phyloP scores from a whole-genome alignment of 2,888 invertebrate genomes.

The Ornithoptera alexandrae region DNA sequence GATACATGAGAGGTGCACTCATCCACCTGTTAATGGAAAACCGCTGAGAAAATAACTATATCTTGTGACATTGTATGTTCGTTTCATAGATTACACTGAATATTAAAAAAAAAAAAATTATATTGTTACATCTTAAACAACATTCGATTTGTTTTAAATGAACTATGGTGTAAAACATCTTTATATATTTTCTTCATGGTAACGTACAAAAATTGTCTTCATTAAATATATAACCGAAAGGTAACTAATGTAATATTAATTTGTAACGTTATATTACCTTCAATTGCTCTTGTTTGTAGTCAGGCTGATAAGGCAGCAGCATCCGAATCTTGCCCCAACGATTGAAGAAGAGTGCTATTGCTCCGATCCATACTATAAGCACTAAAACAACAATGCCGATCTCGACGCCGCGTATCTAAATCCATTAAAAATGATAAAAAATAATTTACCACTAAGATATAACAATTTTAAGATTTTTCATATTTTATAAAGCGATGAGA shows the following conservation, averaged over 20 bases:
- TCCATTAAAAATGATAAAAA: conserved; percentile 24
- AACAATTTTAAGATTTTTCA: not conserved
- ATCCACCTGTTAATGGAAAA: conserved; percentile 57
- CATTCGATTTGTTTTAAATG: no score
- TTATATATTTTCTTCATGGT: no score
- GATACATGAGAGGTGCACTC: conserved; percentile 56
- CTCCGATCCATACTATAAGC: conserved; percentile 91
- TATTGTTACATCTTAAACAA: no score
- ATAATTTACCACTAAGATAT: not conserved
- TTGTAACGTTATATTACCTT: conserved; percentile 69
- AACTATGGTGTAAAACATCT: no score
- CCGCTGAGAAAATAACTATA: conserved; percentile 21
- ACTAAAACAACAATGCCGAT: conserved; percentile 92
- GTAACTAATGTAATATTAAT: not conserved
- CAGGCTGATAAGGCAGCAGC: conserved; percentile 94
- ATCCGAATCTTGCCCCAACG: conserved; percentile 94
- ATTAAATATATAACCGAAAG: not conserved
- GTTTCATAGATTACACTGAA: no score
- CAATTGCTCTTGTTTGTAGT: conserved; percentile 92
- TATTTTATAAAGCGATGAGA: no score
- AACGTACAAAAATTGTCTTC: not conserved
- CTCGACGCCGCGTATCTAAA: conserved; percentile 92
- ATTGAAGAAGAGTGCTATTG: conserved; percentile 92
- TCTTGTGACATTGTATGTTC: not conserved
- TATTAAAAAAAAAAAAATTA: no score